Evolutionary conservation across 2,797 vertebrate species (phyloP), one percentile per base, ranked within the genome.

Genomic region (Florisuga fusca): DNA sequence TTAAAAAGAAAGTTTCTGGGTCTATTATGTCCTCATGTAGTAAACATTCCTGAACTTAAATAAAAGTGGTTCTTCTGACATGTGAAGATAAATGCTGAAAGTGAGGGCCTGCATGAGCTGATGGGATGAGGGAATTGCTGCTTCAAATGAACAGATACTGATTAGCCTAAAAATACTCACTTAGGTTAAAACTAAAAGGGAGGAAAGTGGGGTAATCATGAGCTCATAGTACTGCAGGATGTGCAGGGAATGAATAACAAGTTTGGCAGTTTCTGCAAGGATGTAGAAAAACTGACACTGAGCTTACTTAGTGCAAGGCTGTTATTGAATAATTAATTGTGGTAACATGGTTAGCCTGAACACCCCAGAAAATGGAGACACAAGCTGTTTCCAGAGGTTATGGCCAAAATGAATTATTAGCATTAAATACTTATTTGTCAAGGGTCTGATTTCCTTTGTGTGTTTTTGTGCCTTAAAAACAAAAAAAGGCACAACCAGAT

Each of bases 101-200:
- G 62, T 31, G 29, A 81, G 58, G 34, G 34, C 14, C 92, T 80
- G 19, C n/a, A 3, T 5, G 66, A 68, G 34, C 48, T 91, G 63
- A 81, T 45, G 81, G 81, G 81, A 62, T 84, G 61, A 72, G 19
- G 51, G 59, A 79, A 62, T 66, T 55, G 45, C 74, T 93, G 38
- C 85, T 84, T 50, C 87, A 59, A 90, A 89, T 89, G 85, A 88
- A 59, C 25, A 86, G 67, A 36, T 38, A 48, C 59, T 93, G 90
- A 91, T 94, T 91, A 76, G 38, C 62, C 80, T 91, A 89, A 94
- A 94, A 95, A 92, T 96, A 93, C 69, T 93, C 77, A 61, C 61
- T 62, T 63, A 46, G 26, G 36, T 26, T 57, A 57, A 88, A 89
- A 84, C 79, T 31, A 81, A 96, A 75, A 72, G 57, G 58, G 45